A percentile compares a stretch with the other conserved stretches of the same genome.
phyloP scores from a whole-genome alignment of 2,888 invertebrate species.

The Hypomecis atomaria region DNA sequence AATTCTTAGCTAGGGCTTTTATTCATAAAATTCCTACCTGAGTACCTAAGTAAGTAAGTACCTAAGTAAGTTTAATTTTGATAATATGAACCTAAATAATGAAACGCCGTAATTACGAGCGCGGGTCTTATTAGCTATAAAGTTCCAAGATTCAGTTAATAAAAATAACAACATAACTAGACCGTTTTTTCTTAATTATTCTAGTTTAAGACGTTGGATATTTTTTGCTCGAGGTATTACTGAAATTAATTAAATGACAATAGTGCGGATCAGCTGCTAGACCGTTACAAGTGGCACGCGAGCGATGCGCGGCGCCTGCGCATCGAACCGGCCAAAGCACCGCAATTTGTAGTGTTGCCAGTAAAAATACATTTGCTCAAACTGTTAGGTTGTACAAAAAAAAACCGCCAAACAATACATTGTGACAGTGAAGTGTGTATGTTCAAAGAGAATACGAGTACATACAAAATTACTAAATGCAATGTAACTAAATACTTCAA shows the following conservation, averaged over 20 bases:
- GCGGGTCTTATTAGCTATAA: background rate
- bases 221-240: slow-evolving; percentile 45
- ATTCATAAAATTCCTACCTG: too few species aligned
- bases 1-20: too few species aligned
- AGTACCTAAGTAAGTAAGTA: too few species aligned
- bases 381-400: too few species aligned
- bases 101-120: background rate
- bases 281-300: slow-evolving; percentile 76
- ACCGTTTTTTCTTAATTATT: slow-evolving; percentile 35
- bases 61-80: too few species aligned
- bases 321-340: slow-evolving; percentile 18
- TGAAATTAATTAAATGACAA: slow-evolving; percentile 73
- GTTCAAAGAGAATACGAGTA: too few species aligned
- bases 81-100: background rate
- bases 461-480: too few species aligned
- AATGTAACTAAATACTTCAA: too few species aligned
- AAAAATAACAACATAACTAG: slow-evolving; percentile 9
- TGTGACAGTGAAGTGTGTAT: too few species aligned
- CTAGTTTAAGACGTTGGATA: slow-evolving; percentile 16
- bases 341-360: slow-evolving; percentile 17
- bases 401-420: too few species aligned
- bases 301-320: slow-evolving; percentile 42
- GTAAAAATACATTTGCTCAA: too few species aligned
- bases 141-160: slow-evolving; percentile 16
- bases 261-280: slow-evolving; percentile 73